These are phyloP conservation scores for Calvadosia cruxmelitensis DNA, from an alignment of 30 jellyfish, hydroid and myxozoan genomes.

Conservation along the genomic window DNA sequence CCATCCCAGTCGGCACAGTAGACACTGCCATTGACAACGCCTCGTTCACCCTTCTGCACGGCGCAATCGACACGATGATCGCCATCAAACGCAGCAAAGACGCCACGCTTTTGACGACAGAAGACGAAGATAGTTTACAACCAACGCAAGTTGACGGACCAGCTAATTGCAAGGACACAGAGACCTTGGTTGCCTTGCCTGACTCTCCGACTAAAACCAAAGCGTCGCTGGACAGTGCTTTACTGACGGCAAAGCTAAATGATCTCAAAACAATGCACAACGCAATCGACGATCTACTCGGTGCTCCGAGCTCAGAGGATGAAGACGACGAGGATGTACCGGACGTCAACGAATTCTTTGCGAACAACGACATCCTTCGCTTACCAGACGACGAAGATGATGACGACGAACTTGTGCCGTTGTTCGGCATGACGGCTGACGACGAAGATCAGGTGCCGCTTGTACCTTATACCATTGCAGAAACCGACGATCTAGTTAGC, in stretches of 20 bases:
- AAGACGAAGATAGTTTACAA: neutral
- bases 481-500: constrained; percentile 31
- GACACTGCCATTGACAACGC: neutral
- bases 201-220: too few relatives aligned
- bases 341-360: neutral
- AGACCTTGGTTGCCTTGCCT: neutral
- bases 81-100: neutral
- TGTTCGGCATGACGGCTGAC: constrained; percentile 30
- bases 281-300: constrained; percentile 62
- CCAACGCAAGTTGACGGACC: neutral
- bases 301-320: constrained; percentile 54
- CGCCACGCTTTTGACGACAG: neutral
- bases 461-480: constrained; percentile 55
- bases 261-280: constrained; percentile 82
- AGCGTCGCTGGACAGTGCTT: constrained; percentile 48
- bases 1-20: neutral
- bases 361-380: constrained; percentile 1
- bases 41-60: neutral
- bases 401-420: constrained; percentile 33
- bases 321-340: constrained; percentile 53
- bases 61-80: neutral
- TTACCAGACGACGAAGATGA: constrained; percentile 12
- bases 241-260: constrained; percentile 62
- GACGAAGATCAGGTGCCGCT: constrained; percentile 26
- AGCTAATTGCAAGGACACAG: neutral